A percentile compares a stretch with the other conserved stretches of the same genome.
Conservation (phyloP, 2,888 invertebrate genomes). For the Trichopoda pennipes region DNA sequence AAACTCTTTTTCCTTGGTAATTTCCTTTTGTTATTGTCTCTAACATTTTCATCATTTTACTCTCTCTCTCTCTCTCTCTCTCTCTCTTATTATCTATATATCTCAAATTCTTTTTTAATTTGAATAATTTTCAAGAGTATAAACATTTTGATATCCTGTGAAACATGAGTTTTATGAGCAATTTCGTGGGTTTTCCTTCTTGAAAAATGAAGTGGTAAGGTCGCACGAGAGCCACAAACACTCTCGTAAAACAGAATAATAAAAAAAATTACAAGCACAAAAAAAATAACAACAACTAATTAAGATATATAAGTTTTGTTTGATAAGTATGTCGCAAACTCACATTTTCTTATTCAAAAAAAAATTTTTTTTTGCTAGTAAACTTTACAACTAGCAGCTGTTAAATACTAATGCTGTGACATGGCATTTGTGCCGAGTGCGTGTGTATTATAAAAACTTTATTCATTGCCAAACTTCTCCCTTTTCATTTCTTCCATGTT, state of each 20-base stretch:
- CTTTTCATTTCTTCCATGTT: slow-evolving; percentile 18
- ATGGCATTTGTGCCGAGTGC: not conserved
- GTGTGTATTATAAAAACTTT: slow-evolving; percentile 45
- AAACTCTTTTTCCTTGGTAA: not conserved
- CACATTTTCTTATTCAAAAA: slow-evolving; percentile 48
- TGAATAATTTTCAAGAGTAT: slow-evolving; percentile 23
- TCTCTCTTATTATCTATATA: no score
- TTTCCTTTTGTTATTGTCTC: not conserved
- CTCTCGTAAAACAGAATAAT: not conserved
- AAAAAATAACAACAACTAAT: not conserved
- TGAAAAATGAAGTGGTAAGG: slow-evolving; percentile 53
- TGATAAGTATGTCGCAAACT: slow-evolving; percentile 14
- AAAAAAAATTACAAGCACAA: not conserved
- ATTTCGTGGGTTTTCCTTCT: slow-evolving; percentile 31
- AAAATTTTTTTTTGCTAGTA: not conserved
- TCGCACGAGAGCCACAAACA: slow-evolving; percentile 32
- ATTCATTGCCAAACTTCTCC: slow-evolving; percentile 38
- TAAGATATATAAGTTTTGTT: not conserved
- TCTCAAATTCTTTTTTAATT: not conserved
- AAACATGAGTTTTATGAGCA: slow-evolving; percentile 41
- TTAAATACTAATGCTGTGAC: slow-evolving; percentile 6
- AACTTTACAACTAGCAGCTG: slow-evolving; percentile 10
- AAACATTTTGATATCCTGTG: slow-evolving; percentile 31
- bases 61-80: not conserved
- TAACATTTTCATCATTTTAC: not conserved